Base-by-base conservation (phyloP, 35 echinoderm and acorn worm genomes). In the Eucidaris tribuloides region DNA sequence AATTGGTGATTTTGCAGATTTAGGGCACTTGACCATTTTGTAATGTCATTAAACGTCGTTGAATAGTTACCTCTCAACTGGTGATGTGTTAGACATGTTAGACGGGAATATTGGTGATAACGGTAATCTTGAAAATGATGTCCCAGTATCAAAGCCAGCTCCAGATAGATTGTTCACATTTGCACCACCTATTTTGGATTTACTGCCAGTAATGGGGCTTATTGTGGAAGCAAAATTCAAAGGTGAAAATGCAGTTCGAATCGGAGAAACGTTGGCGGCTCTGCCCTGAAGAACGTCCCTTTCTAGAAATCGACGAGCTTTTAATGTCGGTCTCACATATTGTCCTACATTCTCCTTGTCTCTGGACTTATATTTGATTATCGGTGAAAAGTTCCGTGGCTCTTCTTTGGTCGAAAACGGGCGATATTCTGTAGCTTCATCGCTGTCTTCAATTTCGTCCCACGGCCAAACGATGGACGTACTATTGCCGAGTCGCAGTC, bases 401-500 rank as follows among this genome's bases (percentile, higher is more conserved):
- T 64, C 30, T 15, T 11, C 19, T 7, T 27, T 27, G 11, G 61
- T 13, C n/a, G n/a, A 54, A 29, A 19, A 64, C 17, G 61, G 24
- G 14, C 37, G 30, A 5, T 3, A 27, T 14, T 27, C 2, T 33
- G 25, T 13, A 27, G 28, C 14, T 32, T 34, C 7, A 32, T 64
- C 5, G 28, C 37, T n/a, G 57, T 29, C 61, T 64, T 34, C 61
- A 32, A 27, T 64, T 64, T 34, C 61, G 61, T 27, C 37, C 61
- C 18, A 17, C 68, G 14, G 68, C 68, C 68, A 44, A 36, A 74
- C n/a, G n/a, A n/a, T n/a, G n/a, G n/a, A n/a, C n/a, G n/a, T n/a
- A n/a, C n/a, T n/a, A 74, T 40, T 74, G 38, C 41, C 28, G 68
- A n/a, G 48, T 52, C 35, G 68, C 68, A 74, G 68, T 17, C 68